Evolutionary conservation across 2,888 invertebrate species (phyloP), one percentile per base, ranked within the genome.

Genomic region (Exocentrus adspersus): DNA sequence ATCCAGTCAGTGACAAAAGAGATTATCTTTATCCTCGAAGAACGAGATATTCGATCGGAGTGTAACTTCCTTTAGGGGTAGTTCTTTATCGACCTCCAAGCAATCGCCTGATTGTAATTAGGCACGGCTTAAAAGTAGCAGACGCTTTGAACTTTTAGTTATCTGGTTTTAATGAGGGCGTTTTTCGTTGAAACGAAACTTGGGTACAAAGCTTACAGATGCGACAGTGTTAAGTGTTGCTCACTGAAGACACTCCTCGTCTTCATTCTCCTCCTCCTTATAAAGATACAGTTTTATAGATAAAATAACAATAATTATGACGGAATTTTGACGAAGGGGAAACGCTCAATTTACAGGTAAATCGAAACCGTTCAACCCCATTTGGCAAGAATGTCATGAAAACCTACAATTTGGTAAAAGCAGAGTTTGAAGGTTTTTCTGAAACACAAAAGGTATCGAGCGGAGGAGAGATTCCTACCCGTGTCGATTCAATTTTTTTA

Each of bases 401-500:
- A 30, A 21, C 43, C 28, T 43, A 43, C 43, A 54, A 45, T 54
- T 54, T 43, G 14, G n/a, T 37, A 24, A 30, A 24, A 43, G 54
- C n/a, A n/a, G n/a, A n/a, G n/a, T n/a, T n/a, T 24, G 54, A 43
- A 1, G 43, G 43, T 17, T 16, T 54, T 54, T 54, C 41, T 54
- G 2, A 43, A 56, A 52, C 21, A 56, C 37, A 64, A 60, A 28
- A 51, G 52, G 51, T 28, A 43, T n/a, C 59, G 57, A 57, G 60
- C 52, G 45, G 21, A 57, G 66, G 60, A 65, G 68, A 64, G 68
- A 63, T 67, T 68, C 69, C 59, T 57, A 45, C 66, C 60, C 63
- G 63, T 70, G 64, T 67, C 64, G 73, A 71, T 71, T 73, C 73
- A 73, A 74, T 75, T 71, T 70, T 73, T 71, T 69, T 73, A 70